Conservation (phyloP, 2,888 invertebrate species). For the Thereva unica region DNA sequence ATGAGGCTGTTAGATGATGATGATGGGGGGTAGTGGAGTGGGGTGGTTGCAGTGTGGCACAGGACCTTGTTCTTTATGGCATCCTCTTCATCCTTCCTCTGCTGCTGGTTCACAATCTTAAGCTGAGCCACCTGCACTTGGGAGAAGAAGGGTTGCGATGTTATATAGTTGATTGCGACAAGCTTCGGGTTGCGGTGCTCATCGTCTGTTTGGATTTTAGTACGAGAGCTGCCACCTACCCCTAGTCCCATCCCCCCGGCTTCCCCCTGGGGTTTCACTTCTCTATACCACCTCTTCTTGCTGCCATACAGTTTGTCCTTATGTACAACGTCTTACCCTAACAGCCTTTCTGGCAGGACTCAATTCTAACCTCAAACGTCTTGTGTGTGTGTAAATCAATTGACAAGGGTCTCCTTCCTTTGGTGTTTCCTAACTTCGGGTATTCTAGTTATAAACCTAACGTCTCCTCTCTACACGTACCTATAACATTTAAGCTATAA, state of each 20-base stretch:
- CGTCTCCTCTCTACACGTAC: conserved; percentile 5
- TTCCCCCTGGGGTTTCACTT: background rate
- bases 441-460: conserved; percentile 20
- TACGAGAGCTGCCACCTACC: conserved; percentile 4
- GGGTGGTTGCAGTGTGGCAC: too few relatives aligned
- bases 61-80: too few relatives aligned
- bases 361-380: conserved; percentile 35
- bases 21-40: too few relatives aligned
- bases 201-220: conserved; percentile 31
- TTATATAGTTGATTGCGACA: conserved; percentile 27
- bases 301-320: conserved; percentile 9
- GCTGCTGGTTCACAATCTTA: too few relatives aligned
- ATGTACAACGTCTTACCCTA: conserved; percentile 29
- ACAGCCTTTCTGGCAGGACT: conserved; percentile 22
- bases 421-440: conserved; percentile 34
- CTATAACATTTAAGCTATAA: conserved; percentile 30
- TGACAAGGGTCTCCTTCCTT: conserved; percentile 33
- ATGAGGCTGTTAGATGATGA: too few relatives aligned
- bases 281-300: too few relatives aligned
- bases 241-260: background rate
- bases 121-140: too few relatives aligned
- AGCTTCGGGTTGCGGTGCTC: conserved; percentile 27
- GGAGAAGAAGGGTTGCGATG: background rate
- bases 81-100: too few relatives aligned
- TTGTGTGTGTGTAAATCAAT: conserved; percentile 35